phyloP scores from a whole-genome alignment of 2,113 vertebrate genomes.

The Gymnarchus niloticus region DNA sequence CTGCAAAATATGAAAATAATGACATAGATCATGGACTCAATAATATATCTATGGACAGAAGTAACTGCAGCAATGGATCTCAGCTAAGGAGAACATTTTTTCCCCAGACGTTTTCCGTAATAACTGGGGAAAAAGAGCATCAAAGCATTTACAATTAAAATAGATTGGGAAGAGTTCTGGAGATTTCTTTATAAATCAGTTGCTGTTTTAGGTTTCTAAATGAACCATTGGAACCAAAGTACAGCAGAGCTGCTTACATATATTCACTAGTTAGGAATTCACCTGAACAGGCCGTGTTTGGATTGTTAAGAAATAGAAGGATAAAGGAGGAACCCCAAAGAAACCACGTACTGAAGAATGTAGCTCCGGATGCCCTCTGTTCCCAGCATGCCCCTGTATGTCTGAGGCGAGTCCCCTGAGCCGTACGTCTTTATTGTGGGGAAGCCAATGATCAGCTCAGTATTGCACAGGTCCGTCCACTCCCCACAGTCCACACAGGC shows the following conservation, averaged over 20 bases:
- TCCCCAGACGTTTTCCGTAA: not conserved
- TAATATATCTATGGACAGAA: not conserved
- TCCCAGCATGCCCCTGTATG: conserved; percentile 79
- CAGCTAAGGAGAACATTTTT: not conserved
- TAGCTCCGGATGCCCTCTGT: conserved; percentile 69
- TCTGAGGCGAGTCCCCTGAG: conserved; percentile 45
- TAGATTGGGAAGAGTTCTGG: too few species aligned
- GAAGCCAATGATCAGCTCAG: conserved; percentile 72
- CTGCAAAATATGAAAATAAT: conserved; percentile 44
- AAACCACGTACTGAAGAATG: conserved; percentile 74
- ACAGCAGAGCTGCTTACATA: too few species aligned
- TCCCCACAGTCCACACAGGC: conserved; percentile 77
- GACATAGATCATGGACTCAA: not conserved
- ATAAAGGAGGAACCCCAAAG: not conserved
- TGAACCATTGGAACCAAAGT: too few species aligned
- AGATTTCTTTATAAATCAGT: too few species aligned
- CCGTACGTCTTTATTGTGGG: conserved; percentile 70
- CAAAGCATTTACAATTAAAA: too few species aligned
- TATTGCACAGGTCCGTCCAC: conserved; percentile 73
- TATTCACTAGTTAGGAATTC: not conserved
- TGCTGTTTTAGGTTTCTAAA: too few species aligned
- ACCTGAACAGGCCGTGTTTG: not conserved
- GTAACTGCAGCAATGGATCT: not conserved
- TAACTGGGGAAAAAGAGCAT: too few species aligned
- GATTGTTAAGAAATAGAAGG: too few species aligned